Conservation (phyloP, 2,113 vertebrate genomes). For the Indicator maculatus region DNA sequence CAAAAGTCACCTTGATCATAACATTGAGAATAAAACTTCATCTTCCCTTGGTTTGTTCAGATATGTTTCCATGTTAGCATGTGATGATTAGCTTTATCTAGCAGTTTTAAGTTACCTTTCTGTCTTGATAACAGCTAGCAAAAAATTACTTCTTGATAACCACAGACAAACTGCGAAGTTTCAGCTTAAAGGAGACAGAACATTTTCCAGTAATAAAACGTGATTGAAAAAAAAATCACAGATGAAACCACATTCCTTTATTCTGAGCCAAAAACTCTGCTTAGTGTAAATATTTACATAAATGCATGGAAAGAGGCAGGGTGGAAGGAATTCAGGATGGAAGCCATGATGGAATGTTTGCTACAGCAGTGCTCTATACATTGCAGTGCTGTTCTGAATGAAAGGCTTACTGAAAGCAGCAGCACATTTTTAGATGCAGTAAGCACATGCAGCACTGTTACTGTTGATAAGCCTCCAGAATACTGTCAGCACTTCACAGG, state of each 20-base stretch:
- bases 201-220: not conserved
- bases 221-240: not conserved
- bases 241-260: not conserved
- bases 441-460: not conserved
- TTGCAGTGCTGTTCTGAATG: not conserved
- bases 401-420: constrained; percentile 29
- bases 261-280: not conserved
- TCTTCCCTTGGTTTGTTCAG: not conserved
- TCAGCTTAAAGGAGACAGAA: not conserved
- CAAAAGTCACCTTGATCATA: not conserved
- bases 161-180: not conserved
- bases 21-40: not conserved
- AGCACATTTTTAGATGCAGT: not conserved
- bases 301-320: not conserved
- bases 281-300: not conserved
- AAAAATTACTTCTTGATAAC: not conserved
- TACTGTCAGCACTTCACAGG: not conserved
- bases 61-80: not conserved
- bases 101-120: not conserved
- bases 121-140: not conserved
- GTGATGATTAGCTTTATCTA: not conserved
- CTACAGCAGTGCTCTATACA: not conserved
- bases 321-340: not conserved
- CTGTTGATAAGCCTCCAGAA: not conserved
- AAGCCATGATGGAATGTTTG: constrained; percentile 15